Percentiles rank a stretch among this genome's conserved stretches.
Evolutionary conservation across 2,797 vertebrate genomes (phyloP).

Genomic region (Geotrypetes seraphini): DNA sequence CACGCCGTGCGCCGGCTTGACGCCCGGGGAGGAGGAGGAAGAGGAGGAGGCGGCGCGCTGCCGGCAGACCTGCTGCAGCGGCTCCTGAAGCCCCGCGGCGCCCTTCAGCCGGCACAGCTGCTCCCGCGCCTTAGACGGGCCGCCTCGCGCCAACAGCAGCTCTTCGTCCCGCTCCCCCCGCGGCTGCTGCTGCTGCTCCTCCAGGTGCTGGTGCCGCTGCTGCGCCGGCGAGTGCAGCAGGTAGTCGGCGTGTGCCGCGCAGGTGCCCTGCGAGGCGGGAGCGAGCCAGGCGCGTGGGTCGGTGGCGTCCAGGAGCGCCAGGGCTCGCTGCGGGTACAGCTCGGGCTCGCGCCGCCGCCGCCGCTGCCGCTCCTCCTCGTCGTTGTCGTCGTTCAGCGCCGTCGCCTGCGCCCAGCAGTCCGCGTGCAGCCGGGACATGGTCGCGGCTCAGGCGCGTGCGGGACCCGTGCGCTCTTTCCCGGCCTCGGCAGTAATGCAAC

Average conservation of each 20-base stretch:
- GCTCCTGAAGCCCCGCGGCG: slow-evolving; percentile 51
- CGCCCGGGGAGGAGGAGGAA: slow-evolving; percentile 12
- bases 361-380: background rate
- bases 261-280: slow-evolving; percentile 62
- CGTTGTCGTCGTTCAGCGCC: slow-evolving; percentile 22
- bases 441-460: background rate
- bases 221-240: slow-evolving; percentile 61
- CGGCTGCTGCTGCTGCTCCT: slow-evolving; percentile 34
- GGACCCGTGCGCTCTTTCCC: too few species aligned
- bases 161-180: too few species aligned
- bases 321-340: background rate
- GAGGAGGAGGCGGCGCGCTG: slow-evolving; percentile 52
- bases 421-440: slow-evolving; percentile 48
- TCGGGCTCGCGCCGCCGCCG: background rate
- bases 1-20: slow-evolving; percentile 58
- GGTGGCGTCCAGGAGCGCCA: slow-evolving; percentile 58
- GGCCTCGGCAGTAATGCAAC: too few species aligned
- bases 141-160: background rate
- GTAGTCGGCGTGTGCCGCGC: slow-evolving; percentile 71
- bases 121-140: slow-evolving; percentile 17
- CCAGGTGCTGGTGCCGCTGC: slow-evolving; percentile 31
- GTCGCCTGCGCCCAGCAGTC: slow-evolving; percentile 45
- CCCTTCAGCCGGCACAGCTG: slow-evolving; percentile 28
- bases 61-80: slow-evolving; percentile 48
- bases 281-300: slow-evolving; percentile 84